Percentiles rank a stretch among this genome's conserved stretches.
phyloP scores from a whole-genome alignment of 2,797 vertebrate species.

The Denticeps clupeoides region DNA sequence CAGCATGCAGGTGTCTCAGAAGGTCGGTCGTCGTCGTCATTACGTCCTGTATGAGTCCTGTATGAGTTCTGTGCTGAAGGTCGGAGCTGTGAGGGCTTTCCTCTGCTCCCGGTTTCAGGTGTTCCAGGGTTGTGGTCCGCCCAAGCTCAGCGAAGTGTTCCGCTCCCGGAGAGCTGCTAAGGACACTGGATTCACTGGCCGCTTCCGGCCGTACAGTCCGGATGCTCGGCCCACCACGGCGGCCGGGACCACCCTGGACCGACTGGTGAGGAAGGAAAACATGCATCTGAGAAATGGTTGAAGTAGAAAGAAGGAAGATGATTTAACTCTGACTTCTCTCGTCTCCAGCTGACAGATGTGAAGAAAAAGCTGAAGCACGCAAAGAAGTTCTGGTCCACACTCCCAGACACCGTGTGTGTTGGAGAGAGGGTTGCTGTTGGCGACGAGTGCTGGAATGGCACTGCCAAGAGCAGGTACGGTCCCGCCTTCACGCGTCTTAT shows the following conservation, averaged over 20 bases:
- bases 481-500: not conserved
- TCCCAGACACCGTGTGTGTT: slow-evolving; percentile 78
- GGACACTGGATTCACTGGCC: slow-evolving; percentile 67
- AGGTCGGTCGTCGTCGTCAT: slow-evolving; percentile 51
- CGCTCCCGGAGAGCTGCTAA: slow-evolving; percentile 70
- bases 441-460: slow-evolving; percentile 94
- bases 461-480: slow-evolving; percentile 82
- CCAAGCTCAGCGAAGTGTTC: slow-evolving; percentile 54
- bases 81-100: too few relatives aligned
- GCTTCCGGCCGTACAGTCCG: slow-evolving; percentile 82
- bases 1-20: slow-evolving; percentile 92
- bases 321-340: too few relatives aligned
- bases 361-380: slow-evolving; percentile 92
- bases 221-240: slow-evolving; percentile 88
- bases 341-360: slow-evolving; percentile 86
- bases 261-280: slow-evolving; percentile 66
- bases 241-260: slow-evolving; percentile 86
- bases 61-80: too few relatives aligned
- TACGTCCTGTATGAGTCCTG: not conserved
- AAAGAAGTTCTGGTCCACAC: slow-evolving; percentile 95
- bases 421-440: slow-evolving; percentile 73
- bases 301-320: too few relatives aligned
- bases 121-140: slow-evolving; percentile 90
- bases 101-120: too few relatives aligned
- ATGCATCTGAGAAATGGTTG: too few relatives aligned